Percentiles rank a stretch among this genome's conserved stretches.
These are phyloP conservation scores for Lucilia cuprina DNA, from an alignment of 1,140 invertebrate species.

Conservation along the genomic window DNA sequence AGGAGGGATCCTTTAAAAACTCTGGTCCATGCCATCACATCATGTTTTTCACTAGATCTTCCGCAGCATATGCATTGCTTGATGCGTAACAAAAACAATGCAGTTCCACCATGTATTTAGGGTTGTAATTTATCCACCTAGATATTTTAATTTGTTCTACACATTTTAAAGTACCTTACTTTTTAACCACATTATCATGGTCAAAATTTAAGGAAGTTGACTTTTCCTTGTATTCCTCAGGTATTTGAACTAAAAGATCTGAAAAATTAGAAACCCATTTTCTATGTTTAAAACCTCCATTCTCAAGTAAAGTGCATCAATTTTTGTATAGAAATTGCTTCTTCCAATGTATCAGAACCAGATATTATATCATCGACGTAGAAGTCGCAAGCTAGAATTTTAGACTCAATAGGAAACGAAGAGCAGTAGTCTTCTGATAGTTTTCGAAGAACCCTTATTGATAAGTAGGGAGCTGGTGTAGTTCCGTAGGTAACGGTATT, in stretches of 20 bases:
- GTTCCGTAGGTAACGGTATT: constrained; percentile 60
- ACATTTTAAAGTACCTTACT: constrained; percentile 19
- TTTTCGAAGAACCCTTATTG: constrained; percentile 45
- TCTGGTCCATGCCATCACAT: constrained; percentile 35
- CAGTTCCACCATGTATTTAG: constrained; percentile 35
- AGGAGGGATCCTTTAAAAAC: constrained; percentile 19
- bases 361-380: constrained; percentile 29
- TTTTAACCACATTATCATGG: constrained; percentile 28
- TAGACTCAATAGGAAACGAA: not conserved
- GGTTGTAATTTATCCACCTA: constrained; percentile 41
- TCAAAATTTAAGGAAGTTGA: not conserved
- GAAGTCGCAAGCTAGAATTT: constrained; percentile 1
- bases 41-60: constrained; percentile 1
- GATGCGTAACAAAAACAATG: constrained; percentile 54
- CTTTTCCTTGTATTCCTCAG: not conserved
- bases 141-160: constrained; percentile 36
- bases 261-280: constrained; percentile 19
- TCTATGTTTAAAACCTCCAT: not conserved
- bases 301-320: not conserved
- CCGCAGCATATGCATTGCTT: constrained; percentile 46
- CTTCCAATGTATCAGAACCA: constrained; percentile 6
- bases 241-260: not conserved
- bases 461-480: constrained; percentile 51
- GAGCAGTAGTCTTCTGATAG: not conserved
- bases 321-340: not conserved